Percentiles rank a stretch among this genome's conserved stretches.
phyloP scores from a whole-genome alignment of 2,888 invertebrate genomes.

The Rhingia rostrata region DNA sequence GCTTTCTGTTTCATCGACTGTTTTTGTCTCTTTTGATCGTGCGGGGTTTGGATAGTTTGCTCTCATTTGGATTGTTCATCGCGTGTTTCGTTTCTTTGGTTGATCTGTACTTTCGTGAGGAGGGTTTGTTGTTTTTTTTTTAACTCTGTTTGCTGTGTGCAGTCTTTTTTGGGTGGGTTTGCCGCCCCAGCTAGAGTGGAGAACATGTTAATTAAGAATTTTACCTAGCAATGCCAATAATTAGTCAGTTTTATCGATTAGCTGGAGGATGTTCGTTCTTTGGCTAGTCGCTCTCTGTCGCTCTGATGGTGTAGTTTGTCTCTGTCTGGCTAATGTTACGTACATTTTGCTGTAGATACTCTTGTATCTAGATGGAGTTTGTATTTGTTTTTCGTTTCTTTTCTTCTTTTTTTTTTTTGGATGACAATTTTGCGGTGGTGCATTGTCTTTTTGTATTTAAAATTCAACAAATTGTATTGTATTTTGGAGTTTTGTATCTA shows the following conservation, averaged over 20 bases:
- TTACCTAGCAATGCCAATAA: constrained; percentile 77
- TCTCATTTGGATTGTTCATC: constrained; percentile 60
- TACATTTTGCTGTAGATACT: background rate
- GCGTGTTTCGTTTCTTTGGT: constrained; percentile 55
- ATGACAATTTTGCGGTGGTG: constrained; percentile 49
- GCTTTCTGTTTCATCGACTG: constrained; percentile 49
- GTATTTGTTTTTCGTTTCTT: constrained; percentile 1
- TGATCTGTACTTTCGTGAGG: constrained; percentile 39
- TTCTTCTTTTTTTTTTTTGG: constrained; percentile 37
- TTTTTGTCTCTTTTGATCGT: constrained; percentile 48
- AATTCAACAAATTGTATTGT: constrained; percentile 33
- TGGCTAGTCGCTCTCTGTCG: constrained; percentile 46
- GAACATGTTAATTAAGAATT: constrained; percentile 78
- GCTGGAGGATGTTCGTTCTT: constrained; percentile 74
- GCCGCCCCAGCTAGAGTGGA: constrained; percentile 73
- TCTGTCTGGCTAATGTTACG: constrained; percentile 29
- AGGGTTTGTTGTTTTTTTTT: constrained; percentile 22
- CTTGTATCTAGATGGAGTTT: background rate
- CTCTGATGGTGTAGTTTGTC: constrained; percentile 1
- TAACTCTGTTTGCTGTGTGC: background rate
- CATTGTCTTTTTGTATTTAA: constrained; percentile 32
- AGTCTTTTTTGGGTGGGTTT: constrained; percentile 57
- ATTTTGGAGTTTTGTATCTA: background rate
- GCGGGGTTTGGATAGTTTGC: constrained; percentile 40
- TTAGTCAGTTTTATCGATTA: constrained; percentile 78